Base-by-base conservation (phyloP, 2,797 vertebrate species). In the Microchirus variegatus region DNA sequence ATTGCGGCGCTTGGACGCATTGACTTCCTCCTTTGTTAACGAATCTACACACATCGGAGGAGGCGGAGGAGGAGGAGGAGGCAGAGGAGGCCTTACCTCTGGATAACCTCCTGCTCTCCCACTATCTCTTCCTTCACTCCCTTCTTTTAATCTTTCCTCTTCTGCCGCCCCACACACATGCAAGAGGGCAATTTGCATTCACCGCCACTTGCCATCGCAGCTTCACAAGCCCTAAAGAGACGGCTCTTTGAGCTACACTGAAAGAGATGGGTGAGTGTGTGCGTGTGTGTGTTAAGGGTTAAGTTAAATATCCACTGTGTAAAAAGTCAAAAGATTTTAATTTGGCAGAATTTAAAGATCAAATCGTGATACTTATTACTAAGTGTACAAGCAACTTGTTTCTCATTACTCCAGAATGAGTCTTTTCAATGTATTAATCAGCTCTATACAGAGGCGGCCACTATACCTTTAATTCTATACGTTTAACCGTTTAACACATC, bases 181-280 rank as follows among this genome's bases (percentile, higher is more conserved):
- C 62, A 41, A 31, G 31, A 31, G 62, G 41, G 42, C 86, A 17
- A 90, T 93, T 92, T 92, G 90, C 90, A 93, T 93, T 91, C 92
- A 84, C 58, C 63, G 78, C 89, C 87, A 89, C 69, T 19, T 87
- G 83, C 82, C 65, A 80, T 80, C 89, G 86, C 84, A 64, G 89
- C 88, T 87, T 87, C 85, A 89, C 89, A 85, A 80, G 82, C 85
- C 80, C 84, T 86, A 81, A 91, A 92, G 91, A 93, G 89, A 91
- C 70, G 78, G 68, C 59, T 86, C 83, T 92, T 92, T 91, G 88
- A 92, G 89, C 82, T 63, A 63, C 64, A 75, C 35, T 74, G 85
- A 87, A 84, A 85, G 84, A 86, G 75, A 82, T 62, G 65, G 75
- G 57, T 46, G 46, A 22, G 59, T 72, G 48, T 62, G 61, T 56